phyloP scores from a whole-genome alignment of 2,797 vertebrate species.

The Labroides dimidiatus region DNA sequence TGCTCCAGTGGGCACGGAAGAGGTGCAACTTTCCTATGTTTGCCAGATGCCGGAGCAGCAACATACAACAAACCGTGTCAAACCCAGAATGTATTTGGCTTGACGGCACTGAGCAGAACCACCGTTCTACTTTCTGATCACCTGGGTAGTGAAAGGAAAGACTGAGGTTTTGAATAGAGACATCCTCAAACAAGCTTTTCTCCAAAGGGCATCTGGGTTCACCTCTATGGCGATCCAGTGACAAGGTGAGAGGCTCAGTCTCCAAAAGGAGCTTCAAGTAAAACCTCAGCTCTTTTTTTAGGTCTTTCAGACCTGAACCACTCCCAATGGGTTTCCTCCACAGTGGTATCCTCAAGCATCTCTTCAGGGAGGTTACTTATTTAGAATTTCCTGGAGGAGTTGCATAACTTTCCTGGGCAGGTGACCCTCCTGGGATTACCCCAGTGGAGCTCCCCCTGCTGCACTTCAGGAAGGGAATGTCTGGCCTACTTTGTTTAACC shows the following conservation, averaged over 20 bases:
- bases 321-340: background rate
- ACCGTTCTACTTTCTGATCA: background rate
- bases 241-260: background rate
- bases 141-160: too few relatives aligned
- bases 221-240: too few relatives aligned
- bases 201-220: too few relatives aligned
- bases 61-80: too few relatives aligned
- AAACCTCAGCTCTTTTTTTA: conserved; percentile 21
- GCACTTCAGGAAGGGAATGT: background rate
- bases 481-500: background rate
- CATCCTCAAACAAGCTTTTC: too few relatives aligned
- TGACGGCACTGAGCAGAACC: too few relatives aligned
- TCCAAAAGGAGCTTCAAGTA: conserved; percentile 1
- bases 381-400: conserved; percentile 14
- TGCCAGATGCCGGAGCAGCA: too few relatives aligned
- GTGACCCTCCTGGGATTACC: background rate
- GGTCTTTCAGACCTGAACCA: conserved; percentile 18
- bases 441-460: conserved; percentile 3
- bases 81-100: too few relatives aligned
- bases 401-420: conserved; percentile 13
- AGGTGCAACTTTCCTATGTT: too few relatives aligned
- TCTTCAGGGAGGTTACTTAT: conserved; percentile 11
- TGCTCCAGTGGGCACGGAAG: too few relatives aligned
- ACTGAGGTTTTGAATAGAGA: too few relatives aligned
- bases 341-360: conserved; percentile 13